Evolutionary conservation across 2,888 invertebrate species (phyloP), one percentile per base, ranked within the genome.

Genomic region (Ormyrus pomaceus): DNA sequence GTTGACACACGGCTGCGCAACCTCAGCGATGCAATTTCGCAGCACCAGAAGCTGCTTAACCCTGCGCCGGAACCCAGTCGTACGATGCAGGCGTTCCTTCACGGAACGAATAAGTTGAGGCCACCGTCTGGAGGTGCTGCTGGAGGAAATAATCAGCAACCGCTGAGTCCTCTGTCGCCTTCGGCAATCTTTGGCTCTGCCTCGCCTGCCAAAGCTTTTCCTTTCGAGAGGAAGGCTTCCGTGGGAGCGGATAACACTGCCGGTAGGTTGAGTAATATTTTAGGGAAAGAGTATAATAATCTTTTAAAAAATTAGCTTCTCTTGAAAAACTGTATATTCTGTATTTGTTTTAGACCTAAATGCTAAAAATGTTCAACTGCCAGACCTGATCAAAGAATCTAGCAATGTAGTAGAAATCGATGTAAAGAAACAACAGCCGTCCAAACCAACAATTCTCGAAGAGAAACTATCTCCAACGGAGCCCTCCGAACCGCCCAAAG

Each of bases 31-130:
- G 95, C 95, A 85, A 97, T 97, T 81, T 95, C 96, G 0, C 97
- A 97, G 88, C 96, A 96, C 87, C 97, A 97, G 87, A 97, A 97
- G 87, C 91, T 97, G 84, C 90, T 97, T 59, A 95, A 96, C 89
- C 96, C 96, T 0, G 95, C 96, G 0, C 92, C 94, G 0, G 93
- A 93, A 70, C 93, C 94, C 11, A 94, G 94, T 86, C 93, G 94
- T 0, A 93, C 93, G 65, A 95, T 95, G 94, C 94, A 95, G 87
- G 94, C 94, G 5, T 94, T 95, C 85, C 89, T 95, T 77, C 93
- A 94, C 84, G 91, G 91, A 11, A 88, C 91, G 8, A 90, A 87
- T 61, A 91, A 90, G 81, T 80, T 90, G 19, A 88, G 90, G 7
- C 76, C 85, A 34, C 34, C 34, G 34, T 34, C 34, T 34, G 34